Evolutionary conservation across 2,797 vertebrate species (phyloP).

Genomic region (Acipenser transmontanus): DNA sequence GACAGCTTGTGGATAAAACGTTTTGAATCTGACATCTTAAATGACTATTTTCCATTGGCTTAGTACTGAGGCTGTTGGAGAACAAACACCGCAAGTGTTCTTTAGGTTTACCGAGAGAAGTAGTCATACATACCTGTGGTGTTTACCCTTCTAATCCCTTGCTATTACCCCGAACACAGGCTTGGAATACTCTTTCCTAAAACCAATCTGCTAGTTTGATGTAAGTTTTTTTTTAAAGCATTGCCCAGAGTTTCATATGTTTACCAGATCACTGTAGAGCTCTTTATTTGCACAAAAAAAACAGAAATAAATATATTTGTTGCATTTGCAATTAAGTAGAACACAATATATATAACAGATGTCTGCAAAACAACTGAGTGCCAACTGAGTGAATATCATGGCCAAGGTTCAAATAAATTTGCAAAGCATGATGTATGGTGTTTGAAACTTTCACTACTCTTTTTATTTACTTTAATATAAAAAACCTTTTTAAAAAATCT

Average conservation of each 20-base stretch:
- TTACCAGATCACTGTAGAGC: no score
- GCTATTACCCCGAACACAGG: no score
- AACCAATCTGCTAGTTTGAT: no score
- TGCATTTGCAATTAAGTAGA: constrained; percentile 36
- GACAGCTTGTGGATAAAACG: constrained; percentile 8
- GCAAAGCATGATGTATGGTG: constrained; percentile 6
- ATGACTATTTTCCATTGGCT: constrained; percentile 16
- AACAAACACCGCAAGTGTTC: constrained; percentile 9
- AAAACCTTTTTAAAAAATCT: no score
- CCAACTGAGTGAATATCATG: constrained; percentile 14
- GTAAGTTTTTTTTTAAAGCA: no score
- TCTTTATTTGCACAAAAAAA: constrained; percentile 10
- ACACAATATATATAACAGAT: constrained; percentile 57
- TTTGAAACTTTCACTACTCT: background rate
- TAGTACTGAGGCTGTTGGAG: background rate
- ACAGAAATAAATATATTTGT: constrained; percentile 35
- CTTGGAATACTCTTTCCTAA: no score
- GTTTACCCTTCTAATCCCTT: background rate
- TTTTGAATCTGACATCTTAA: constrained; percentile 8
- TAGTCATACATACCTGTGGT: constrained; percentile 17
- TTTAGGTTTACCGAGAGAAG: constrained; percentile 1
- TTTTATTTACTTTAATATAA: background rate
- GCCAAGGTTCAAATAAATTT: constrained; percentile 23
- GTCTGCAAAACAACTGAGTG: constrained; percentile 37
- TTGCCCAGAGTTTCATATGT: no score